phyloP scores from a whole-genome alignment of 2,888 invertebrate genomes.

The Eretmocerus hayati region DNA sequence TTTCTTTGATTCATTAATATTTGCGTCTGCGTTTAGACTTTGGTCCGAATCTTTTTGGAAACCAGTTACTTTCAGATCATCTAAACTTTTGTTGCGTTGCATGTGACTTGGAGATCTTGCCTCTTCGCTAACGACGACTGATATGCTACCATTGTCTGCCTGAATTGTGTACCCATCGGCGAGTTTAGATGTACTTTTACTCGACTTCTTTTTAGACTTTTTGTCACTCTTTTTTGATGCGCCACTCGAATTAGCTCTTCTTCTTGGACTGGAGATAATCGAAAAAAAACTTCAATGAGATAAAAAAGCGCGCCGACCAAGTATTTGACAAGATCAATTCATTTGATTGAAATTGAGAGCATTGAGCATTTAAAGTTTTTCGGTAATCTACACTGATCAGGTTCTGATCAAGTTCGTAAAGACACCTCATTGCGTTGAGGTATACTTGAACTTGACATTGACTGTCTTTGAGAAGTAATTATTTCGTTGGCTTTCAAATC shows the following conservation, averaged over 20 bases:
- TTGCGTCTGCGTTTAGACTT: constrained; percentile 16
- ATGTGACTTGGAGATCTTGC: constrained; percentile 27
- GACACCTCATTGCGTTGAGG: no score
- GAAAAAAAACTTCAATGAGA: no score
- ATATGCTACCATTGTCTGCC: constrained; percentile 32
- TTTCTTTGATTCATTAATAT: constrained; percentile 19
- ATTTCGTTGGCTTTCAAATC: no score
- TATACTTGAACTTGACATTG: no score
- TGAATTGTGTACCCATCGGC: constrained; percentile 33
- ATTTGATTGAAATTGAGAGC: no score
- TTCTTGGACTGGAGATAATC: constrained; percentile 31
- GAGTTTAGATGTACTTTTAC: constrained; percentile 40
- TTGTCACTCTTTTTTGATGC: constrained; percentile 50
- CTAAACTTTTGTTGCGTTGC: constrained; percentile 38
- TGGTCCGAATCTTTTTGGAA: constrained; percentile 25
- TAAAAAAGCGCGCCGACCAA: no score
- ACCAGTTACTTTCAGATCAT: constrained; percentile 34
- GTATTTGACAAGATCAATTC: no score
- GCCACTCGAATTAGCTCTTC: constrained; percentile 43
- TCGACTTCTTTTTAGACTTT: constrained; percentile 52
- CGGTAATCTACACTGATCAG: no score
- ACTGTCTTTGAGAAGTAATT: no score
- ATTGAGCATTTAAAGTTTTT: no score
- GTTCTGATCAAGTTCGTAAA: no score
- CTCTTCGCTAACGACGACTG: constrained; percentile 37